Evolutionary conservation across 1,140 invertebrate species (phyloP), one percentile per base, ranked within the genome.

Genomic region (Drosophila jambulina): DNA sequence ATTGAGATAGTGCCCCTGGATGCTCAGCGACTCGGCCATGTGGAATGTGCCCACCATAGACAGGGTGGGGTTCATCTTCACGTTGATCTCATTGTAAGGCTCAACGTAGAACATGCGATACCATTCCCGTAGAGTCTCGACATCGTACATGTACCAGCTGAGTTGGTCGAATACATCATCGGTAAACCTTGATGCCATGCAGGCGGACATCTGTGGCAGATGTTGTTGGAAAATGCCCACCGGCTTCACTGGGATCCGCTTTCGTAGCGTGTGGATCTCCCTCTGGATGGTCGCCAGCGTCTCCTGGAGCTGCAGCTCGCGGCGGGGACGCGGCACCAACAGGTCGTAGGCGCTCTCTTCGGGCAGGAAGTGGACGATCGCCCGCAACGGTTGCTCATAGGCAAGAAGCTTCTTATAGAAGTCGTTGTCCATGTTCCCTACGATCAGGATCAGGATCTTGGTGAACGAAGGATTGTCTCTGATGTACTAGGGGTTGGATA

Each of bases 151-250:
- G 51, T 65, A 91, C 77, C 82, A 91, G 10, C 61, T 80, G 0
- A 92, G 56, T 71, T 92, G 87, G 67, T 90, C 68, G 34, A 86
- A 92, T 5, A 92, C 64, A 3, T 86, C 67, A 1, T 49, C n/a
- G 0, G 72, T n/a, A 25, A 51, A 80, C 29, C 78, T 82, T 0
- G 57, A 17, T 0, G 91, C 80, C 60, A 90, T 70, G 71, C 91
- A 92, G 10, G 46, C 40, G 51, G 91, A 92, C 61, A 91, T 83
- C 27, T 91, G 84, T 0, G 91, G 91, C 21, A 92, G 27, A 25
- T 77, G 54, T 9, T 92, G 87, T n/a, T 84, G 78, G 7, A 92
- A 80, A 6, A 92, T 68, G 10, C 91, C 91, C 3, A 87, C 70
- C 6, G 72, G 62, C 40, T 92, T 92, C 1, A 46, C 57, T 1